A percentile compares a stretch with the other conserved stretches of the same genome.
Evolutionary conservation across 2,888 invertebrate species (phyloP).

Genomic region (Osedax fenrisi): DNA sequence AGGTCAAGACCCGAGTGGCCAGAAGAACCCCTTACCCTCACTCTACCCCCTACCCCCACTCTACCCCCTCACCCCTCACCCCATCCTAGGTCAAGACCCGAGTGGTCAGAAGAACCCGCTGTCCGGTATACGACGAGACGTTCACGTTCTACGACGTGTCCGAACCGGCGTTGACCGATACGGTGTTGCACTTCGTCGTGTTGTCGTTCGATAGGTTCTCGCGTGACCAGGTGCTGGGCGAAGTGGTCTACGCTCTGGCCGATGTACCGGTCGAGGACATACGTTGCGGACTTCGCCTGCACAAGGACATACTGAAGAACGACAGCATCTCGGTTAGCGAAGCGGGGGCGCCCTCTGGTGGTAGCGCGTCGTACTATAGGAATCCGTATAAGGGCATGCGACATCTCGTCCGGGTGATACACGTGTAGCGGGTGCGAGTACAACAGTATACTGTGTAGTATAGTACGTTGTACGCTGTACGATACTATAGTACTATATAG

Average conservation of each 20-base stretch:
- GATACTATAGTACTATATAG: too few relatives aligned
- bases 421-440: too few relatives aligned
- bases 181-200: conserved; percentile 63
- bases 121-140: conserved; percentile 94
- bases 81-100: conserved; percentile 67
- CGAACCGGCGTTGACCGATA: conserved; percentile 67
- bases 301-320: not conserved
- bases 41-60: too few relatives aligned
- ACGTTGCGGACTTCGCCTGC: not conserved
- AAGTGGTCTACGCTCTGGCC: conserved; percentile 64
- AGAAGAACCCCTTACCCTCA: conserved; percentile 90
- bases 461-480: too few relatives aligned
- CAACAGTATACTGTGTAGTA: too few relatives aligned
- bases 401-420: too few relatives aligned
- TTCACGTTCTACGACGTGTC: conserved; percentile 83
- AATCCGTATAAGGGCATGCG: too few relatives aligned
- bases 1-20: conserved; percentile 82
- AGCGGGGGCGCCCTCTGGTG: too few relatives aligned
- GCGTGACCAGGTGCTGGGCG: conserved; percentile 92
- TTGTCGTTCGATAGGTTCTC: conserved; percentile 80
- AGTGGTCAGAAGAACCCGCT: conserved; percentile 83
- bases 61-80: not conserved
- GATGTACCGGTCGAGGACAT: conserved; percentile 50
- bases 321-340: not conserved
- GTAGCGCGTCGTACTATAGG: too few relatives aligned